Evolutionary conservation across 2,797 vertebrate species (phyloP), one percentile per base, ranked within the genome.

Genomic region (Spinus olivaceus): DNA sequence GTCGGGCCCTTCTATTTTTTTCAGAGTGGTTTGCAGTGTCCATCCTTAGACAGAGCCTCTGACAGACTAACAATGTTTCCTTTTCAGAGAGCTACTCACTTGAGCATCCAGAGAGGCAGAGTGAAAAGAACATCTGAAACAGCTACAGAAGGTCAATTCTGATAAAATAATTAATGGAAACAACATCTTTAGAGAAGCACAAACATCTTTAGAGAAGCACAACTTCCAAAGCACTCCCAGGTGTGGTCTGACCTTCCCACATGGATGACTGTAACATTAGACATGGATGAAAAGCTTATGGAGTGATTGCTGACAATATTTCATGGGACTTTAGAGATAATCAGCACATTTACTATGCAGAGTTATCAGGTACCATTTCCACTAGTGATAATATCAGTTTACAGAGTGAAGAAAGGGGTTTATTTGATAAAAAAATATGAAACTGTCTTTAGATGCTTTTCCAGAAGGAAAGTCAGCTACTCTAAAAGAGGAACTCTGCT

Each of bases 341-440:
- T 53, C 9, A 83, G 15, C 14, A 64, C 14, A 32, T 47, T 63
- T 85, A 20, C 32, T 67, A 16, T 56, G 69, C 49, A 49, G 17
- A 73, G 27, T 2, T 11, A 41, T 30, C 44, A 41, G 7, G 19
- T 9, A 23, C 10, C 6, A 22, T 37, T 90, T 78, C 50, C 57
- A 46, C 20, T 7, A 44, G 28, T 63, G 37, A 46, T 11, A 91
- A 73, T 35, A 74, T 51, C 25, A 32, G n/a, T 67, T 82, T 61
- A 56, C 4, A 81, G 39, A 42, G 13, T 20, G 6, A 64, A 65
- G 79, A 7, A 30, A 37, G 14, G 1, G 9, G 0, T 2, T 28
- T 77, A 79, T 41, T 37, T 6, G 8, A 42, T 42, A 18, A 42
- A 7, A 9, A 14, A 11, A 18, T 35, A 42, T 33, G 63, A 39